Percentiles rank a stretch among this genome's conserved stretches.
Conservation (phyloP, 2,888 invertebrate genomes). For the Mimas tiliae region DNA sequence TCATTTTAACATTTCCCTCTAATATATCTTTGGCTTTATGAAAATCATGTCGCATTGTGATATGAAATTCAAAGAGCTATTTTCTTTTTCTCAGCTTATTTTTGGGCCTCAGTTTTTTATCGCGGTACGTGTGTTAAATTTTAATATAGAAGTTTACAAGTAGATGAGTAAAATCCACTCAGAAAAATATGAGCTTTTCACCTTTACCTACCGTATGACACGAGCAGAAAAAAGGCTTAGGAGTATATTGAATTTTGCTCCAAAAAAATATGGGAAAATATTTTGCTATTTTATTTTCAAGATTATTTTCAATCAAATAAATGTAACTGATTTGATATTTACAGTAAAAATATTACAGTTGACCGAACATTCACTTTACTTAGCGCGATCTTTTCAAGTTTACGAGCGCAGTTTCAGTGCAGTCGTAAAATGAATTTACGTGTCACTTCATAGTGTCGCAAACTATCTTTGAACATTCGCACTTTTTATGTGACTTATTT, state of each 20-base stretch:
- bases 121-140: slow-evolving; percentile 35
- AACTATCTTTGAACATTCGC: slow-evolving; percentile 56
- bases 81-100: slow-evolving; percentile 19
- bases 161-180: slow-evolving; percentile 54
- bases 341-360: background rate
- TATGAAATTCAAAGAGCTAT: slow-evolving; percentile 32
- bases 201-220: background rate
- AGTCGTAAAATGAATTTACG: slow-evolving; percentile 64
- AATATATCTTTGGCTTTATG: slow-evolving; percentile 19
- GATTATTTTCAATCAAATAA: background rate
- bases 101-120: slow-evolving; percentile 15
- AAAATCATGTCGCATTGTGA: slow-evolving; percentile 31
- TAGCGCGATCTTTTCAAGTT: slow-evolving; percentile 58
- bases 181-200: background rate
- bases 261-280: too few relatives aligned
- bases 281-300: background rate
- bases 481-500: slow-evolving; percentile 53
- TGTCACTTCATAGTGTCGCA: slow-evolving; percentile 56
- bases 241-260: too few relatives aligned
- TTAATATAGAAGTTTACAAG: slow-evolving; percentile 49
- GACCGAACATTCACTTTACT: slow-evolving; percentile 30
- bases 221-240: background rate
- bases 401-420: slow-evolving; percentile 58
- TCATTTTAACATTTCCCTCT: slow-evolving; percentile 21
- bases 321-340: background rate